Conservation (phyloP, 64 coral and sea anemone genomes). For the Actinia equina region DNA sequence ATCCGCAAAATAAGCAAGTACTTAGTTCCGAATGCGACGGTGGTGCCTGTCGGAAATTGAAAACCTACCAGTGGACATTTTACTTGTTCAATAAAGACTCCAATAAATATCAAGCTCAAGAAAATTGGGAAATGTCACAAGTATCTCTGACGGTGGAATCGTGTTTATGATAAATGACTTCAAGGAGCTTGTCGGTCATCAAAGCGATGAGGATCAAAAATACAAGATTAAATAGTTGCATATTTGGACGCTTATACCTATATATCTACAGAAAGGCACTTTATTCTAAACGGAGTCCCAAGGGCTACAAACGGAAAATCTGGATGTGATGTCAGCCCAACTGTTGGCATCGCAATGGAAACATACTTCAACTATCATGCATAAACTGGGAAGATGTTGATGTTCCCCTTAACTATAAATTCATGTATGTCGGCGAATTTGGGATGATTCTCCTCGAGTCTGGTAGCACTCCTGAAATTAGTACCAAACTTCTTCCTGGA, state of each 20-base stretch:
- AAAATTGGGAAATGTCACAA: neutral
- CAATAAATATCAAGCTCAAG: neutral
- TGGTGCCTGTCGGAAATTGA: neutral
- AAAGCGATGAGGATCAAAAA: neutral
- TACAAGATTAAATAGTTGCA: neutral
- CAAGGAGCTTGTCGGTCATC: neutral
- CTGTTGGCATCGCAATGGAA: constrained; percentile 47
- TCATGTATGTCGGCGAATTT: constrained; percentile 43
- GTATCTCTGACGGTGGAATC: neutral
- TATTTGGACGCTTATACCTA: neutral
- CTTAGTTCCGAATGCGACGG: neutral
- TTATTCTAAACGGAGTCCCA: neutral
- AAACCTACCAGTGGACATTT: constrained; percentile 2
- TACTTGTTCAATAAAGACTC: neutral
- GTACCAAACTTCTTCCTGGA: constrained; percentile 57
- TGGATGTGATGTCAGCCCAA: constrained; percentile 28
- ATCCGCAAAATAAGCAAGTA: neutral
- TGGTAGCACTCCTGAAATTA: constrained; percentile 5
- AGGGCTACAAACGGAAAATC: neutral
- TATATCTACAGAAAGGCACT: neutral
- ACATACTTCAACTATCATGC: constrained; percentile 67
- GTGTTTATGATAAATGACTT: neutral
- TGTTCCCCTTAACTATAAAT: constrained; percentile 62
- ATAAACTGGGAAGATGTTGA: constrained; percentile 48
- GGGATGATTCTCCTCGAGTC: constrained; percentile 59